Base-by-base conservation (phyloP, 2,888 invertebrate species). In the Exephanes ischioxanthus region DNA sequence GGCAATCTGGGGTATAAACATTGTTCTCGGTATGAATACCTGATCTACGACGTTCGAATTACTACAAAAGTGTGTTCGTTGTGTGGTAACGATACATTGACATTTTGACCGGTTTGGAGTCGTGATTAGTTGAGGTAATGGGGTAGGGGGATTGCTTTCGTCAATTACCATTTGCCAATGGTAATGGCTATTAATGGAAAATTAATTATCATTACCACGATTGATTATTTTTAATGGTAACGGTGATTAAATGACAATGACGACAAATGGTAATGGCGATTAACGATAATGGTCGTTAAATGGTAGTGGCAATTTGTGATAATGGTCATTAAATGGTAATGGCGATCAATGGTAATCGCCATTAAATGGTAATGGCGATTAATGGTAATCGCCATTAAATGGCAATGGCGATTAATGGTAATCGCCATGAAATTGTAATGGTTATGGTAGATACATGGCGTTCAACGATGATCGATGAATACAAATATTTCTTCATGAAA, bases 1-100 rank as follows among this genome's bases (percentile, higher is more conserved):
- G 19, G n/a, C 63, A 53, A 71, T 30, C 48, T 48, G 70, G 71
- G 84, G 84, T 84, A 84, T 63, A 30, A 61, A 61, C 1, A n/a
- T 83, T 79, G 53, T 68, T 73, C 37, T 22, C 26, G 4, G 19
- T 61, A n/a, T 19, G 33, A 16, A 5, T 16, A 33, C 4, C 30
- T 33, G 33, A 5, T 30, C 5, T 61, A 61, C n/a, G 30, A 61
- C 16, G 16, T 61, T n/a, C 3, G 61, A 45, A 11, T 30, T 30
- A 14, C 14, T 14, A n/a, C 33, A 1, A n/a, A 16, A 16, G 30
- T 16, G 61, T 61, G 61, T 33, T 16, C 30, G 61, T 14, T 30
- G 26, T 26, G 61, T 33, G 33, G 11, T 6, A 6, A 61, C 26
- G 30, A 16, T 5, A 6, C 16, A 16, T 61, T 61, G 4, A 16